Conservation (phyloP, 1,140 invertebrate species). For the Pseudomyrmex cubaensis region DNA sequence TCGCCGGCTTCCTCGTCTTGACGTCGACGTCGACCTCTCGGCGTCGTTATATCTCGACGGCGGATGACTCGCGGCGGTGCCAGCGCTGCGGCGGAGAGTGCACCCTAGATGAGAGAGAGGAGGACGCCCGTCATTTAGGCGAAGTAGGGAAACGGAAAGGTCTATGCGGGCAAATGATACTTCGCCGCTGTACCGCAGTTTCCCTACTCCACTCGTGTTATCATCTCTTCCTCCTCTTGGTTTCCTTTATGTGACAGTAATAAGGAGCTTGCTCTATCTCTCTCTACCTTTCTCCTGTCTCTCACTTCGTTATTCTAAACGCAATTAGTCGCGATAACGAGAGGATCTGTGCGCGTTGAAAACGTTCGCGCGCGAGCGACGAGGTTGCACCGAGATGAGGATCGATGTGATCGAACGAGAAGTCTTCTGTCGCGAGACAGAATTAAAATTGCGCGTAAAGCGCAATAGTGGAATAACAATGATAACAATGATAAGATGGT, state of each 20-base stretch:
- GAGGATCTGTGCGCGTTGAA: constrained; percentile 1
- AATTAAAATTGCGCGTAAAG: background rate
- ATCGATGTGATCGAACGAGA: background rate
- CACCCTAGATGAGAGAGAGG: constrained; percentile 52
- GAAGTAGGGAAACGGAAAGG: constrained; percentile 25
- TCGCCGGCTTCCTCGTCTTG: constrained; percentile 25
- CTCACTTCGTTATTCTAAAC: constrained; percentile 5
- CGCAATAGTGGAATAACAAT: background rate
- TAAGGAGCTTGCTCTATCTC: background rate
- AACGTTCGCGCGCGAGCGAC: background rate
- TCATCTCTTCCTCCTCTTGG: background rate
- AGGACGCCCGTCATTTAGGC: constrained; percentile 49
- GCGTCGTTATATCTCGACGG: constrained; percentile 58
- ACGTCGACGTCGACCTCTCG: constrained; percentile 53
- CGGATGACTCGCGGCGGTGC: constrained; percentile 48
- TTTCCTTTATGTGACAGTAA: background rate
- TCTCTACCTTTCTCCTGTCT: background rate
- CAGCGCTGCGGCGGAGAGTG: constrained; percentile 23
- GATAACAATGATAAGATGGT: background rate
- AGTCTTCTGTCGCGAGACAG: no score
- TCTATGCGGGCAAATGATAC: constrained; percentile 45
- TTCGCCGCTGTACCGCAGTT: background rate
- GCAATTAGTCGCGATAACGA: constrained; percentile 18
- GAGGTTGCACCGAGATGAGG: background rate
- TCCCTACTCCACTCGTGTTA: background rate